A percentile compares a stretch with the other conserved stretches of the same genome.
phyloP scores from a whole-genome alignment of 2,797 vertebrate genomes.

The Melanotaenia pygmaea region DNA sequence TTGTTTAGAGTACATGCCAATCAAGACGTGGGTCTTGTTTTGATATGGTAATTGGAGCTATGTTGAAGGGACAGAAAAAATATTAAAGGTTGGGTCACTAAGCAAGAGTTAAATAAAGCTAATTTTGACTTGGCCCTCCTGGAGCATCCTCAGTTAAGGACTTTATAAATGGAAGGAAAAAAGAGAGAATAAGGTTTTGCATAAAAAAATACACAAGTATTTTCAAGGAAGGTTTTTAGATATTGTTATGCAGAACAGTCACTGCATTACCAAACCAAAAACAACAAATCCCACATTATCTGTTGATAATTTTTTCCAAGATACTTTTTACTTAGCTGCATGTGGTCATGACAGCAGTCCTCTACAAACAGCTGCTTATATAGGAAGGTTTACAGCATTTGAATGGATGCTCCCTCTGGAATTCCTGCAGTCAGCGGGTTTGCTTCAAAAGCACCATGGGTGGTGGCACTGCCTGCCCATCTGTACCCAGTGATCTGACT shows the following conservation, averaged over 20 bases:
- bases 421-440: slow-evolving; percentile 73
- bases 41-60: slow-evolving; percentile 64
- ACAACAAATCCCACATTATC: neutral
- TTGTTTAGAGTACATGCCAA: slow-evolving; percentile 67
- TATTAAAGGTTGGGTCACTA: slow-evolving; percentile 21
- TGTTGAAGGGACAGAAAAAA: slow-evolving; percentile 31
- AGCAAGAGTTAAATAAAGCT: slow-evolving; percentile 15
- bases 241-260: slow-evolving; percentile 1
- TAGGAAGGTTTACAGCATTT: slow-evolving; percentile 60
- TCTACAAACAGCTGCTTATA: slow-evolving; percentile 56
- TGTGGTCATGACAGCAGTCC: slow-evolving; percentile 26
- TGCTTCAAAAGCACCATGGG: slow-evolving; percentile 58
- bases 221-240: neutral
- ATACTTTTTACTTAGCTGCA: neutral
- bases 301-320: neutral
- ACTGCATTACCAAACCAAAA: neutral
- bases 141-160: neutral
- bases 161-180: neutral
- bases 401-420: slow-evolving; percentile 65
- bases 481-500: slow-evolving; percentile 32
- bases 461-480: slow-evolving; percentile 45
- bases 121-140: slow-evolving; percentile 10
- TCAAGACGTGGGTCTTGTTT: slow-evolving; percentile 58
- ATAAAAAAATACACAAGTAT: neutral
- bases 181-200: neutral